phyloP scores from a whole-genome alignment of 35 echinoderm and acorn worm species.

The Holothuria glaberrima region DNA sequence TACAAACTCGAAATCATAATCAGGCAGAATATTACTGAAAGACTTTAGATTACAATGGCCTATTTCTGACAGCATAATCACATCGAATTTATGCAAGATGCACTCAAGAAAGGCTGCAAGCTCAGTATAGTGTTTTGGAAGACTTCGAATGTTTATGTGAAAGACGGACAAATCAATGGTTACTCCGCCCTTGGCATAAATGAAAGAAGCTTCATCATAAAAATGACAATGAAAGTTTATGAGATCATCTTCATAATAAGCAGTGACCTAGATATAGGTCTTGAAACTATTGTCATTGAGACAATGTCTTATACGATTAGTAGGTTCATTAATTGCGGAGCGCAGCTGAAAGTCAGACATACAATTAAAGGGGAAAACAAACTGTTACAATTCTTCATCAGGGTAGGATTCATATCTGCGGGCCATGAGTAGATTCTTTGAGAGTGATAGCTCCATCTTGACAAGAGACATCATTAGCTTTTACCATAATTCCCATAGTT shows the following conservation, averaged over 20 bases:
- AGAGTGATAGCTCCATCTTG: too few species aligned
- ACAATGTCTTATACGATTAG: not conserved
- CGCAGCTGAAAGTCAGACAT: too few species aligned
- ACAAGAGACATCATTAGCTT: too few species aligned
- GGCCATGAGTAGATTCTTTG: too few species aligned
- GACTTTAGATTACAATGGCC: not conserved
- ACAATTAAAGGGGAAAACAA: too few species aligned
- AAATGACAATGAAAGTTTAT: not conserved
- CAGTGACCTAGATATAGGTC: not conserved
- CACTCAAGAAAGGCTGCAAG: not conserved
- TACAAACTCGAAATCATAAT: not conserved
- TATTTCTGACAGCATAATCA: constrained; percentile 5
- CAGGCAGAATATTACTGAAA: constrained; percentile 11
- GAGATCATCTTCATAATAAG: not conserved
- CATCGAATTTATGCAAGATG: not conserved
- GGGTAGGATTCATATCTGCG: too few species aligned
- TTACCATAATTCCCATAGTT: too few species aligned
- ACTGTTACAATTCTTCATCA: not conserved
- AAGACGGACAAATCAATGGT: not conserved
- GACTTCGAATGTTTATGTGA: constrained; percentile 30
- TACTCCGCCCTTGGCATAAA: not conserved
- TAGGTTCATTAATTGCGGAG: too few species aligned
- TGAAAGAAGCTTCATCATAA: constrained; percentile 7
- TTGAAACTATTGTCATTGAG: not conserved
- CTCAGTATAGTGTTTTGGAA: constrained; percentile 14